phyloP scores from a whole-genome alignment of 2,797 vertebrate species.

The Hipposideros larvatus region DNA sequence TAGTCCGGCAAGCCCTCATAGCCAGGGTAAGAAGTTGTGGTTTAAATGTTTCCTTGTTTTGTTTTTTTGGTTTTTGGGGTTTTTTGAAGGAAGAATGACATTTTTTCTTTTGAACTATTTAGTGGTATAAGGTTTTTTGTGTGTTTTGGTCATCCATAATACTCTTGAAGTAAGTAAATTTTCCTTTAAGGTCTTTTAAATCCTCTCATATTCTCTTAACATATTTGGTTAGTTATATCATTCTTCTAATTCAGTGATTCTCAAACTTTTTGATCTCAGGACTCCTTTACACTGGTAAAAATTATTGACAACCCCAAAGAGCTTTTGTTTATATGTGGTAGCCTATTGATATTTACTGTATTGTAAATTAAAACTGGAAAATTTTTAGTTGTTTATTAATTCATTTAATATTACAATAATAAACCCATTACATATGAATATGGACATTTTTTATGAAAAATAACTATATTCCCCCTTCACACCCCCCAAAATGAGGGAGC shows the following conservation, averaged over 20 bases:
- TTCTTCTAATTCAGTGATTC: conserved; percentile 51
- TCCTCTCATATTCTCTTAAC: not conserved
- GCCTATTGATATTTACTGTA: not conserved
- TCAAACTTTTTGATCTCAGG: not conserved
- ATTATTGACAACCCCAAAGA: not conserved
- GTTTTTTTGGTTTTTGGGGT: not conserved
- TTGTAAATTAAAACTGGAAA: conserved; percentile 52
- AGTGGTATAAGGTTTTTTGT: not conserved
- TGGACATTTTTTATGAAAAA: conserved; percentile 58
- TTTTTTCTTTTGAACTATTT: not conserved
- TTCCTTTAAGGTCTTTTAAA: not conserved
- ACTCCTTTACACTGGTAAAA: not conserved
- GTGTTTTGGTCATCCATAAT: not conserved
- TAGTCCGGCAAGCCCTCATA: conserved; percentile 93
- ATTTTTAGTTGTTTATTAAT: not conserved
- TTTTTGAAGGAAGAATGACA: not conserved
- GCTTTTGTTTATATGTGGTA: not conserved
- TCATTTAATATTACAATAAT: conserved; percentile 21
- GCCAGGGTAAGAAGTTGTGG: conserved; percentile 91
- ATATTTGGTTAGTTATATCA: not conserved
- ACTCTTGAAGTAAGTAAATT: not conserved
- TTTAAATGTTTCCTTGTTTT: not conserved
- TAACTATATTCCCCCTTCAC: not conserved
- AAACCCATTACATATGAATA: not conserved
- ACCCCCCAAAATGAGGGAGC: not conserved